Evolutionary conservation across 2,797 vertebrate species (phyloP), one percentile per base, ranked within the genome.

Genomic region (Danio albolineatus): DNA sequence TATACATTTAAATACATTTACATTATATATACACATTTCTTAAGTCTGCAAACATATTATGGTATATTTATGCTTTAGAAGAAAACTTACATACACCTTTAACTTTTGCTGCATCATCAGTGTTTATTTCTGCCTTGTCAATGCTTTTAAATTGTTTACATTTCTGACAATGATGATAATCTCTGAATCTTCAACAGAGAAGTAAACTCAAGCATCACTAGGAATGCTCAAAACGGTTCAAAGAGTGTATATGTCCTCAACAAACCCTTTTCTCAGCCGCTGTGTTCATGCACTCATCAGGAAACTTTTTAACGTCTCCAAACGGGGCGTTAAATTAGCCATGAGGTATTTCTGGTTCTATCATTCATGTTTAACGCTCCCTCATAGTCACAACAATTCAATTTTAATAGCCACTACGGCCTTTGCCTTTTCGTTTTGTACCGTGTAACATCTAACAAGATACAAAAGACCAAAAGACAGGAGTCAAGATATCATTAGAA

Each of bases 311-410:
- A 48, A 10, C 28, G 17, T 41, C 17, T 66, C 13, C n/a, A 17
- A 67, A 10, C 13, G 10, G 14, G 10, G 43, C 0, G 1, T 10
- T 66, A 36, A 56, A 56, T n/a, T n/a, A 10, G 5, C 10, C 10
- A 57, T 59, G 28, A 56, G 49, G 10, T 75, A 53, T 38, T 61
- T 16, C 64, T 49, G 43, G 53, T 19, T 69, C 14, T 9, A 57
- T 48, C 28, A 19, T 66, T 65, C 12, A 59, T 48, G 39, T 57
- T 77, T 59, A 57, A 69, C 28, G 16, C 28, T 14, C 19, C n/a
- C 28, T 78, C 43, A 67, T 66, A 56, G 44, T 76, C 39, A 46
- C 6, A 16, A n/a, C 5, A 39, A 48, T 69, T 69, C 10, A 49
- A 41, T 5, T 78, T 70, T 78, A 70, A 69, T 48, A 39, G 17